Evolutionary conservation across 2,113 vertebrate species (phyloP), one percentile per base, ranked within the genome.

Genomic region (Dipodomys ordii): DNA sequence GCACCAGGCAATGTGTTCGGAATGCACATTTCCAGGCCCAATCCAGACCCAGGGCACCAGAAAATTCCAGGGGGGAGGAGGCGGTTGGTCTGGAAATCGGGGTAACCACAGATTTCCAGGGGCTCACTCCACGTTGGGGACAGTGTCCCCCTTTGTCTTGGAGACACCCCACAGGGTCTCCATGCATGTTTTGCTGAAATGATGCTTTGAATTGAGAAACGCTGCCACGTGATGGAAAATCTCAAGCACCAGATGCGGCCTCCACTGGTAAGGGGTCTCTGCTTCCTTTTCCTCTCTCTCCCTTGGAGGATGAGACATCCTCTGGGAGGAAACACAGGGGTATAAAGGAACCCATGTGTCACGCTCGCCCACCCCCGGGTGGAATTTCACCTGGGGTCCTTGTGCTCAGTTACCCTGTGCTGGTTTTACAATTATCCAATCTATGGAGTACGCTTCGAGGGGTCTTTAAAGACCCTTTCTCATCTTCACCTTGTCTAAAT

Each of bases 371-470:
- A 2, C 64, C n/a, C n/a, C n/a, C n/a, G n/a, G n/a, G 79, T 86
- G 27, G 28, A 83, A 88, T 95, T 91, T 92, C 87, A 92, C 83
- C 74, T 81, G n/a, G 80, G 96, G 28, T 79, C 89, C 94, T 73
- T 90, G 91, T 90, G 49, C 76, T 90, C 94, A 90, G 69, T 92
- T 94, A 91, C 53, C 91, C 83, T 79, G 15, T 46, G 67, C 90
- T 95, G 94, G 86, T 83, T 94, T 49, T 86, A 94, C 57, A 87
- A 72, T 95, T 90, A 92, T 80, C 91, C 73, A 77, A 93, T 92
- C 95, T 93, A 74, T 88, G 94, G 88, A 83, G 82, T 83, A 72
- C 76, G 83, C 90, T 39, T 85, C 93, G 88, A 20, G 23, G 60
- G 93, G 65, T 65, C 84, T 93, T 95, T 60, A 79, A 92, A 94